Base-by-base conservation (phyloP, 2,113 vertebrate species). In the Pelecanoides urinatrix region DNA sequence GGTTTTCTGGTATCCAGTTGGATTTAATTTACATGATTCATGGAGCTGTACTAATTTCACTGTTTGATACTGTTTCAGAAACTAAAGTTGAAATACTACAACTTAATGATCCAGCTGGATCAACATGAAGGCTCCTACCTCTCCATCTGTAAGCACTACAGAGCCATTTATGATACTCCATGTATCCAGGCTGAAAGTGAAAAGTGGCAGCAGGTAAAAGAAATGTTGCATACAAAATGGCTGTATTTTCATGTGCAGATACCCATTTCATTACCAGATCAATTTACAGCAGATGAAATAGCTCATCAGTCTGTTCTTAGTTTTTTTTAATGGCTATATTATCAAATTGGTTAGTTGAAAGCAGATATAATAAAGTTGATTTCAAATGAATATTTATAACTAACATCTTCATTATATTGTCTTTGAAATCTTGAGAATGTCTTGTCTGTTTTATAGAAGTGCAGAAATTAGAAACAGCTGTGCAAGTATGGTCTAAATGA, bases 41-140 rank as follows among this genome's bases (percentile, higher is more conserved):
- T 62, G 16, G 42, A 76, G 59, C 77, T 92, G 16, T 73, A 34
- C 76, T 94, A 77, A 95, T 89, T 86, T 5, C 13, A 61, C 44
- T 89, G 68, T 47, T 86, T 95, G 40, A 66, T 74, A 29, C 62
- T 36, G 23, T 98, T 95, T 53, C 97, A 99, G 99, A 99, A 99
- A 96, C 97, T 98, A 72, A 99, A 99, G 97, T 98, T 99, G 97
- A 99, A 99, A 96, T 99, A 99, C 94, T 99, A 99, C 98, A 99
- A 99, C 96, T 98, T 99, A 97, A 99, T 99, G 99, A 99, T 99
- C 97, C 99, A 99, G 95, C 98, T 99, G 94, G 99, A 99, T 97
- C 99, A 98, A 73, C 99, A 99, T 10, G 99, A 99, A 96, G 99
- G 99, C 58, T 99, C 99, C 82, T 99, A 99, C 95, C 96, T 99